Conservation (phyloP, 1,140 invertebrate genomes). For the Frieseomelitta varia region DNA sequence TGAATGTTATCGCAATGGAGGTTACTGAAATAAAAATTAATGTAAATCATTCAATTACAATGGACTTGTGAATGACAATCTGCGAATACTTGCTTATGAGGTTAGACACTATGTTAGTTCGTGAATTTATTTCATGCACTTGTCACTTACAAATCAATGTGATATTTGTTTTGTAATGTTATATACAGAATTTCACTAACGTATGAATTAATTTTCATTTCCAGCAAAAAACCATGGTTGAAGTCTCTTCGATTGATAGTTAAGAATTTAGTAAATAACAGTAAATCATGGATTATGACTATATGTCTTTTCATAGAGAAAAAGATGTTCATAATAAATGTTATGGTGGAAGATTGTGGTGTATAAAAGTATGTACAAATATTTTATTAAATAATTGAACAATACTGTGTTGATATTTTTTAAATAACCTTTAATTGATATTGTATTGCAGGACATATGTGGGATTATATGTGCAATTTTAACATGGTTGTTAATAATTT, state of each 20-base stretch:
- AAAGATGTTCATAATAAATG: conserved; percentile 90
- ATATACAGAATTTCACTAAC: conserved; percentile 9
- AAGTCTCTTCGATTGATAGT: conserved; percentile 17
- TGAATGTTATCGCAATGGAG: not conserved
- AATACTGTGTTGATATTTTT: not conserved
- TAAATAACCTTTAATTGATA: conserved; percentile 3
- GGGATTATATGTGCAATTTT: conserved; percentile 98
- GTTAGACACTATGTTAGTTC: conserved; percentile 1
- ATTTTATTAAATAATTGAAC: conserved; percentile 12
- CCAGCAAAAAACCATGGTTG: conserved; percentile 29
- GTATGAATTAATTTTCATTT: conserved; percentile 14
- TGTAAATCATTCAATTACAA: not conserved
- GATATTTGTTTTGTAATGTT: not conserved
- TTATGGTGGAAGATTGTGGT: conserved; percentile 90
- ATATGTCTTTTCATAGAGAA: conserved; percentile 84
- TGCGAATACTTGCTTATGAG: conserved; percentile 12
- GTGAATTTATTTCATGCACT: not conserved
- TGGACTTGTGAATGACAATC: not conserved
- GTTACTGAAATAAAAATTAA: not conserved
- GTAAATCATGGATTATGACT: conserved; percentile 85
- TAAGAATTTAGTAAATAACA: conserved; percentile 29
- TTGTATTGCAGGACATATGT: conserved; percentile 93
- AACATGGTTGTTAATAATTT: conserved; percentile 97
- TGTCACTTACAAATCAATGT: not conserved
- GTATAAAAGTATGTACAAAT: conserved; percentile 85